Evolutionary conservation across 30 jellyfish, hydroid and myxozoan species (phyloP).

Genomic region (Aurelia sp.): DNA sequence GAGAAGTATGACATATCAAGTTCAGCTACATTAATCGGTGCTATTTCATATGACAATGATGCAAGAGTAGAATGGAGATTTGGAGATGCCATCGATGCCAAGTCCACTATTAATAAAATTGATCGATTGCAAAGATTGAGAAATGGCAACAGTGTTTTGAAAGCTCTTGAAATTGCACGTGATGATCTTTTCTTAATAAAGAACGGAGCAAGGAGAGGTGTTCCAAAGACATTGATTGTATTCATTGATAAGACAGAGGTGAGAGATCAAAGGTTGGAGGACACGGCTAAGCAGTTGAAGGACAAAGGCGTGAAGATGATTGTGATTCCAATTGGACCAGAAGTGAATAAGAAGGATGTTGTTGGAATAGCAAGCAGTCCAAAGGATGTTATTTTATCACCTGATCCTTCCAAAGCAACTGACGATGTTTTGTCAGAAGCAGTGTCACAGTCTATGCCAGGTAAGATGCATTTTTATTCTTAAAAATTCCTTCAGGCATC

Average conservation of each 20-base stretch:
- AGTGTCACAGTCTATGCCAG: slow-evolving; percentile 4
- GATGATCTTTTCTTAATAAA: too few relatives aligned
- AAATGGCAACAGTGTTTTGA: too few relatives aligned
- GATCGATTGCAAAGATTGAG: slow-evolving; percentile 7
- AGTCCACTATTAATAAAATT: slow-evolving; percentile 1
- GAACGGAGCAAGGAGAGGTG: too few relatives aligned
- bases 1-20: slow-evolving; percentile 53
- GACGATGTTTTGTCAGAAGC: not conserved
- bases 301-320: too few relatives aligned
- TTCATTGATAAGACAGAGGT: too few relatives aligned
- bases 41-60: slow-evolving; percentile 46
- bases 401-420: too few relatives aligned
- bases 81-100: slow-evolving; percentile 35
- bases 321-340: too few relatives aligned
- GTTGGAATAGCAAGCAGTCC: slow-evolving; percentile 13
- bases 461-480: not conserved
- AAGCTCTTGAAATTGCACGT: too few relatives aligned
- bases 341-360: not conserved
- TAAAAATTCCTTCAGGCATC: too few relatives aligned
- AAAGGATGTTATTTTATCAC: not conserved
- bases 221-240: too few relatives aligned
- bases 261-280: too few relatives aligned
- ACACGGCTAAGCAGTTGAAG: too few relatives aligned
- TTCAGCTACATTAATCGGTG: slow-evolving; percentile 65
- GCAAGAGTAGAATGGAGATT: slow-evolving; percentile 45